Conservation (phyloP, 2,113 vertebrate genomes). For the Kobus ellipsiprymnus region DNA sequence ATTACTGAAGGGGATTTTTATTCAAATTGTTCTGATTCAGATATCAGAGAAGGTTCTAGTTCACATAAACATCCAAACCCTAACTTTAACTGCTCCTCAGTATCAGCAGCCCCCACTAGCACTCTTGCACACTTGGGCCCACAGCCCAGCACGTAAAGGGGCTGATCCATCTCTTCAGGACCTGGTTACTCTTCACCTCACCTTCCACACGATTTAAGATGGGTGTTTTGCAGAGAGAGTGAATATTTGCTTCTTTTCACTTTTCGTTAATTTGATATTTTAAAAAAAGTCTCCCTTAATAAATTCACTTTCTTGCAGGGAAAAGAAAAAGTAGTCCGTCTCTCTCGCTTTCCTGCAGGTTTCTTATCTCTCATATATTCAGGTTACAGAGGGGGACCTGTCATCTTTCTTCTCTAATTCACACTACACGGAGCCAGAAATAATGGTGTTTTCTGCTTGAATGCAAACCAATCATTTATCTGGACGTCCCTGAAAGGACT, state of each 20-base stretch:
- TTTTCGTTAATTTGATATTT: not conserved
- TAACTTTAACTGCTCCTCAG: not conserved
- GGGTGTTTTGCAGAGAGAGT: not conserved
- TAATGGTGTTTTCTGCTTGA: constrained; percentile 82
- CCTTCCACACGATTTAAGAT: not conserved
- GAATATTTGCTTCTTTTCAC: not conserved
- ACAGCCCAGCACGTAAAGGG: fast-evolving
- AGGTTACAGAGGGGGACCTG: constrained; percentile 40
- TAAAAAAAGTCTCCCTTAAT: constrained; percentile 49
- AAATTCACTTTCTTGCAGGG: constrained; percentile 55
- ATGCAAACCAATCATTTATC: constrained; percentile 75
- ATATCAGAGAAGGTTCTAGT: not conserved
- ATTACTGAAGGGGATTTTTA: not conserved
- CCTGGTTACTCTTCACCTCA: not conserved
- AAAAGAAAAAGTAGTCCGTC: constrained; percentile 33
- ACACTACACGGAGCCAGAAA: constrained; percentile 53
- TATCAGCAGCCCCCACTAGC: not conserved
- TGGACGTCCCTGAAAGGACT: constrained; percentile 75
- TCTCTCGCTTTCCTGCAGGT: constrained; percentile 35
- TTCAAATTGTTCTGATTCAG: not conserved
- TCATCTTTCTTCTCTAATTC: constrained; percentile 63
- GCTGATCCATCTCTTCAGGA: fast-evolving
- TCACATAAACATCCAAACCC: not conserved
- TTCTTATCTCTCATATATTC: constrained; percentile 31
- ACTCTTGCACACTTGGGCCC: fast-evolving